Percentiles rank a stretch among this genome's conserved stretches.
phyloP scores from a whole-genome alignment of 1,140 invertebrate genomes.

The Pachyrhynchus sulphureomaculatus region DNA sequence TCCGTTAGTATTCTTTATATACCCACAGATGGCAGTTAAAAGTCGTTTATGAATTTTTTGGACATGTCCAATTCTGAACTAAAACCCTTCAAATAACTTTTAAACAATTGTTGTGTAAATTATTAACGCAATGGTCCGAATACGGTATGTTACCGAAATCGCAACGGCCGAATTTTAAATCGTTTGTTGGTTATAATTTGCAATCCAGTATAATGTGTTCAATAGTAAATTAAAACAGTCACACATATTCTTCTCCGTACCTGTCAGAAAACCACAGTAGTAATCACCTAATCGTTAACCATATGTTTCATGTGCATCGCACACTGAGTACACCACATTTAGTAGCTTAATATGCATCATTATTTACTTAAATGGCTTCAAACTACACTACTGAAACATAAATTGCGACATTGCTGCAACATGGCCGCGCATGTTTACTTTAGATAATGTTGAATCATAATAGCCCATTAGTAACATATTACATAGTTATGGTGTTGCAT shows the following conservation, averaged over 20 bases:
- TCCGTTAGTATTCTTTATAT: too few species aligned
- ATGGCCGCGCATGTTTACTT: slow-evolving; percentile 25
- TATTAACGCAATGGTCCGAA: too few species aligned
- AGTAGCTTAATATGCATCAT: slow-evolving; percentile 20
- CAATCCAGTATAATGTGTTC: not conserved
- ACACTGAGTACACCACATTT: not conserved
- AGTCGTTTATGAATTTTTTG: too few species aligned
- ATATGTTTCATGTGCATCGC: slow-evolving; percentile 3
- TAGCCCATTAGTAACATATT: slow-evolving; percentile 27
- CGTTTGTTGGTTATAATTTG: too few species aligned
- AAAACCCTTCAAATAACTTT: too few species aligned
- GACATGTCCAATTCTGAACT: too few species aligned
- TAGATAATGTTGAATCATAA: slow-evolving; percentile 30
- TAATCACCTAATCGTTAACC: slow-evolving; percentile 17
- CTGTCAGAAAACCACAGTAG: slow-evolving; percentile 7
- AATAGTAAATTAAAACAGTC: slow-evolving; percentile 3
- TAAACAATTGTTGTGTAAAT: too few species aligned
- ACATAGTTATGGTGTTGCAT: slow-evolving; percentile 16
- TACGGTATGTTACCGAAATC: too few species aligned
- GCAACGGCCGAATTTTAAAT: too few species aligned
- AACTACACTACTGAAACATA: slow-evolving; percentile 12
- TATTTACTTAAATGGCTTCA: slow-evolving; percentile 21
- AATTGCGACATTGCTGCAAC: slow-evolving; percentile 22
- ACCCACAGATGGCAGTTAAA: too few species aligned
- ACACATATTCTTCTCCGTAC: not conserved